Evolutionary conservation across 1,140 invertebrate genomes (phyloP).

Genomic region (Ceratina japonica): DNA sequence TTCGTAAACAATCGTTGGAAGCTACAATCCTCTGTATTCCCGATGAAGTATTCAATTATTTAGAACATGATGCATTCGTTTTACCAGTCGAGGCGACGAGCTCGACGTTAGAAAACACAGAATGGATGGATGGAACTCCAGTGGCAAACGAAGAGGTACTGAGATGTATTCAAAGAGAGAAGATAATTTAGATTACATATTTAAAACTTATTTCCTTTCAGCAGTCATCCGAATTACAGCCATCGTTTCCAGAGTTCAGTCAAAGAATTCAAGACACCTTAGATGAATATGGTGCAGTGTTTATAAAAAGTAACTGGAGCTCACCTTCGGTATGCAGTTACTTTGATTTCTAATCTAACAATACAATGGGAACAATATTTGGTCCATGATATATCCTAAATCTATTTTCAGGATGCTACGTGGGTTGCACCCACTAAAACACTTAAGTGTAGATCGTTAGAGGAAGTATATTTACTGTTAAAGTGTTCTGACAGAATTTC

Average conservation of each 20-base stretch:
- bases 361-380: too few relatives aligned
- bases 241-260: conserved; percentile 81
- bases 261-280: conserved; percentile 79
- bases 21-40: conserved; percentile 77
- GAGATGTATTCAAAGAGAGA: background rate
- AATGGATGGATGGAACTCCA: conserved; percentile 73
- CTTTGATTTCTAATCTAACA: background rate
- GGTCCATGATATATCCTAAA: background rate
- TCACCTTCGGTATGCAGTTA: conserved; percentile 76
- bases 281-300: conserved; percentile 79
- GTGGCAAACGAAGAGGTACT: conserved; percentile 66
- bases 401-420: conserved; percentile 81
- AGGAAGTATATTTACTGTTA: conserved; percentile 84
- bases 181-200: background rate
- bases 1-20: conserved; percentile 78
- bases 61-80: conserved; percentile 80
- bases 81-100: conserved; percentile 78
- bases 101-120: conserved; percentile 46
- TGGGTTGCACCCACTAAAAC: conserved; percentile 84
- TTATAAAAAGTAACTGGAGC: conserved; percentile 86
- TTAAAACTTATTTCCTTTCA: conserved; percentile 46
- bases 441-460: conserved; percentile 81
- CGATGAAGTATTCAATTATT: conserved; percentile 79
- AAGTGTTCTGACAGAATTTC: conserved; percentile 84
- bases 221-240: conserved; percentile 67